These are phyloP conservation scores for Cryptoblepharus egeriae DNA, from an alignment of 2,797 vertebrate species.

Conservation along the genomic window DNA sequence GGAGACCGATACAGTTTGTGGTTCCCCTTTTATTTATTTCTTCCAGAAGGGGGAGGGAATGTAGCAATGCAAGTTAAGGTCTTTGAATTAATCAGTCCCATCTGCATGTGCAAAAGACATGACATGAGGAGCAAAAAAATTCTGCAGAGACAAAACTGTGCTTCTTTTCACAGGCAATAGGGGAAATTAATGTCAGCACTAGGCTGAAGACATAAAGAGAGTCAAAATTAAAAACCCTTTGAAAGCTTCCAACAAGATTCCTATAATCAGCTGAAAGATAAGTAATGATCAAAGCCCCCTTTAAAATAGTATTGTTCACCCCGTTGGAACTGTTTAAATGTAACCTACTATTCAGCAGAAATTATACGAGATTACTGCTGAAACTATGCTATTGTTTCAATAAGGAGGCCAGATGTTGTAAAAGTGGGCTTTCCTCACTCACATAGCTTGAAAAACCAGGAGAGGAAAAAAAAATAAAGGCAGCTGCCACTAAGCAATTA, in stretches of 20 bases:
- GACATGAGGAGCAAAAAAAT: conserved; percentile 78
- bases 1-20: conserved; percentile 46
- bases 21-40: conserved; percentile 51
- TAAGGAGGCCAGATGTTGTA: conserved; percentile 87
- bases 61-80: conserved; percentile 56
- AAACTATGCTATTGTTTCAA: conserved; percentile 81
- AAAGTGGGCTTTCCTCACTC: conserved; percentile 64
- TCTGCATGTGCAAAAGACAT: conserved; percentile 83
- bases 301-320: conserved; percentile 83
- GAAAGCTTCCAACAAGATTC: conserved; percentile 83
- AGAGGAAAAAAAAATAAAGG: conserved; percentile 50
- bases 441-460: conserved; percentile 71
- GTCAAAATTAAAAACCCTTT: conserved; percentile 85
- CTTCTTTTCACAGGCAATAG: conserved; percentile 80
- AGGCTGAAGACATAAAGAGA: conserved; percentile 83
- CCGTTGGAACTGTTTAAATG: conserved; percentile 82
- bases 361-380: conserved; percentile 82
- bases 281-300: conserved; percentile 89
- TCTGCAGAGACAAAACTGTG: conserved; percentile 76
- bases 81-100: conserved; percentile 79
- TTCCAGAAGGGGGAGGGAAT: conserved; percentile 5
- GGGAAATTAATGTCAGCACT: conserved; percentile 85
- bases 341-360: conserved; percentile 86
- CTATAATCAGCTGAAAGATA: conserved; percentile 88
- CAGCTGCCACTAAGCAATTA: conserved; percentile 67